A percentile compares a stretch with the other conserved stretches of the same genome.
Evolutionary conservation across 2,888 invertebrate genomes (phyloP).

Genomic region (Chalcosyrphus nemorum): DNA sequence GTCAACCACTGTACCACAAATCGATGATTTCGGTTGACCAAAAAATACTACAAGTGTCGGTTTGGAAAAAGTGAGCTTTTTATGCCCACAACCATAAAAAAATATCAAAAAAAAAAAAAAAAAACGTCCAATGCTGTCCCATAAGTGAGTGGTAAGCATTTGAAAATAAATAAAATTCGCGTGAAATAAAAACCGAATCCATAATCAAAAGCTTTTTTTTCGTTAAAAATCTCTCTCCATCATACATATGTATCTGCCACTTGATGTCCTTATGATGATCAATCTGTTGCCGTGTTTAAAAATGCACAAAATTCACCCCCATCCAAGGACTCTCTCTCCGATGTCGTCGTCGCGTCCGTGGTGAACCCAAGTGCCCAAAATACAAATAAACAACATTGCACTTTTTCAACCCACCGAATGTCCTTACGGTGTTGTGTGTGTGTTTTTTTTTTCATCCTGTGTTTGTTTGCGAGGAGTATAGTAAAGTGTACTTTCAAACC

Average conservation of each 20-base stretch:
- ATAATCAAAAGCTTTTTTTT: slow-evolving; percentile 59
- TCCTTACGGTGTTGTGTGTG: too few relatives aligned
- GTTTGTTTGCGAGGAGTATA: slow-evolving; percentile 48
- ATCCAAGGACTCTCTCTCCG: slow-evolving; percentile 44
- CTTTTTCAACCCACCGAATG: background rate
- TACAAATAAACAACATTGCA: slow-evolving; percentile 65
- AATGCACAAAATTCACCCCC: background rate
- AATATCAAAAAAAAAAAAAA: background rate
- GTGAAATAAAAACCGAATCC: slow-evolving; percentile 63
- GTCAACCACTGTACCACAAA: slow-evolving; percentile 68
- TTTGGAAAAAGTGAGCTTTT: slow-evolving; percentile 38
- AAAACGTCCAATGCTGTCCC: background rate
- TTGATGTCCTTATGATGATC: slow-evolving; percentile 48
- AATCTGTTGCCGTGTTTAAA: slow-evolving; percentile 54
- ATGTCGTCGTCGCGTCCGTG: slow-evolving; percentile 48
- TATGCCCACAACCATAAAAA: slow-evolving; percentile 49
- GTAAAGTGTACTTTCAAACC: slow-evolving; percentile 56
- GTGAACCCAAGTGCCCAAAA: slow-evolving; percentile 65
- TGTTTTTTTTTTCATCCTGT: slow-evolving; percentile 37
- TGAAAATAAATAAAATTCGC: slow-evolving; percentile 64
- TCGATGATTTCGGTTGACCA: slow-evolving; percentile 71
- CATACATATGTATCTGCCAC: too few relatives aligned
- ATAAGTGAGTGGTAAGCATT: slow-evolving; percentile 69
- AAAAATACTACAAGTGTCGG: slow-evolving; percentile 68
- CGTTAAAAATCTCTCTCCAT: slow-evolving; percentile 14